Percentiles rank a stretch among this genome's conserved stretches.
phyloP scores from a whole-genome alignment of 1,140 invertebrate genomes.

The Lepidotrigona ventralis region DNA sequence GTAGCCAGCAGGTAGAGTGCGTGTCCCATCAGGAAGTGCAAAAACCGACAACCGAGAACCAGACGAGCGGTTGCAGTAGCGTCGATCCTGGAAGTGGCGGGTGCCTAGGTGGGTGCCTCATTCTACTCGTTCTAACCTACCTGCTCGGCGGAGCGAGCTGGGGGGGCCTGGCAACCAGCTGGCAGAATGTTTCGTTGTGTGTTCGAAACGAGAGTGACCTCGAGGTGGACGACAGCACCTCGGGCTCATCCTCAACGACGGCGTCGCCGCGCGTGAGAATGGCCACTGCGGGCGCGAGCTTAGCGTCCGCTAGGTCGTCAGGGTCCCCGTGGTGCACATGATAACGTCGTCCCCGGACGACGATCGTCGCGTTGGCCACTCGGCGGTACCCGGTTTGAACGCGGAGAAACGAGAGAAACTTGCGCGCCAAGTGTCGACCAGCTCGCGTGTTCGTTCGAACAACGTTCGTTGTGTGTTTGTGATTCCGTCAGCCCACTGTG shows the following conservation, averaged over 20 bases:
- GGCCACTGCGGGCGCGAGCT: neutral
- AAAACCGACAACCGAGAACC: conserved; percentile 73
- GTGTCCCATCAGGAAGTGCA: conserved; percentile 75
- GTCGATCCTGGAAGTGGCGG: conserved; percentile 62
- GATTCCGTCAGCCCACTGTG: conserved; percentile 1
- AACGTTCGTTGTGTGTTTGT: conserved; percentile 28
- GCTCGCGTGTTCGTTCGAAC: conserved; percentile 41
- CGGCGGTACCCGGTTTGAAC: neutral
- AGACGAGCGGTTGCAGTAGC: conserved; percentile 69
- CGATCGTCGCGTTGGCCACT: conserved; percentile 16
- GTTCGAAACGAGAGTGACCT: conserved; percentile 28
- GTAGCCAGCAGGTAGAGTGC: conserved; percentile 73
- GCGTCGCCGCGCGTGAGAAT: neutral
- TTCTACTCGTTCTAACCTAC: conserved; percentile 74
- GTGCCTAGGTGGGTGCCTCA: conserved; percentile 79
- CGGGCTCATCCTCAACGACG: conserved; percentile 17
- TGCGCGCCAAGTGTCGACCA: conserved; percentile 14
- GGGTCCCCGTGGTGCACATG: conserved; percentile 43
- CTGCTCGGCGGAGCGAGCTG: conserved; percentile 59
- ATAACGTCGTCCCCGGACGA: conserved; percentile 29
- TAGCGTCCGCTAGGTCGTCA: conserved; percentile 18
- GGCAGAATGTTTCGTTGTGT: conserved; percentile 29
- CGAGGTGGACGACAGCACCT: conserved; percentile 13
- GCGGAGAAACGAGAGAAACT: neutral
- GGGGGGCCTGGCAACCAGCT: conserved; percentile 44